phyloP scores from a whole-genome alignment of 2,797 vertebrate genomes.

The Fistularia tabacaria region DNA sequence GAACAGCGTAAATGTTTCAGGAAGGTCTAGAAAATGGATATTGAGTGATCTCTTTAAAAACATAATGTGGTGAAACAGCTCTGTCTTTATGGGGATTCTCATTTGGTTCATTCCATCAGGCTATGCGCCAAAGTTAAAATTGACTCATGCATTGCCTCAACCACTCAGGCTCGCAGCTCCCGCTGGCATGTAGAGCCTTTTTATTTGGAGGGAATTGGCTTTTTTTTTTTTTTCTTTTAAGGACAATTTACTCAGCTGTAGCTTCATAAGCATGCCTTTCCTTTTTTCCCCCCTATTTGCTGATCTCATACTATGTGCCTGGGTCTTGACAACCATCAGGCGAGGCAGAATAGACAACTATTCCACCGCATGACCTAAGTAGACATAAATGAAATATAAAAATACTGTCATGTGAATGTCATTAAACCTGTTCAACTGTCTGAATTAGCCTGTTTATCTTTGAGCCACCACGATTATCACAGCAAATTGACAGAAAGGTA shows the following conservation, averaged over 20 bases:
- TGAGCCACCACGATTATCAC: too few relatives aligned
- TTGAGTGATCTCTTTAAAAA: constrained; percentile 42
- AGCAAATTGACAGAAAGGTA: too few relatives aligned
- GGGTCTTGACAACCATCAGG: constrained; percentile 13
- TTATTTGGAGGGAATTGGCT: constrained; percentile 39
- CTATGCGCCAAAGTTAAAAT: constrained; percentile 37
- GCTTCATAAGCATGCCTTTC: constrained; percentile 13
- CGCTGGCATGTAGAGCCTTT: constrained; percentile 35
- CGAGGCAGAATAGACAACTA: constrained; percentile 5
- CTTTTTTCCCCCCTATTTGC: constrained; percentile 24
- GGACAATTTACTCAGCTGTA: constrained; percentile 33
- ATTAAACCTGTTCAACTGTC: constrained; percentile 9
- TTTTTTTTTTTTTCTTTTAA: constrained; percentile 30
- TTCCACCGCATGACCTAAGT: constrained; percentile 9
- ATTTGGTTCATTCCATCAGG: constrained; percentile 41
- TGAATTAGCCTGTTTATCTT: background rate
- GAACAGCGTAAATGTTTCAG: constrained; percentile 24
- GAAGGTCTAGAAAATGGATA: constrained; percentile 23
- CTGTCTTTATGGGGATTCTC: constrained; percentile 47
- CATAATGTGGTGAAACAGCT: constrained; percentile 40
- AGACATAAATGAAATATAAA: constrained; percentile 1
- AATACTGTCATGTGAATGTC: too few relatives aligned
- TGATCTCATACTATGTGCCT: background rate
- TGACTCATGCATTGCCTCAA: constrained; percentile 56
- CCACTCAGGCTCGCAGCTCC: constrained; percentile 35